phyloP scores from a whole-genome alignment of 2,888 invertebrate species.

The Aelia acuminata region DNA sequence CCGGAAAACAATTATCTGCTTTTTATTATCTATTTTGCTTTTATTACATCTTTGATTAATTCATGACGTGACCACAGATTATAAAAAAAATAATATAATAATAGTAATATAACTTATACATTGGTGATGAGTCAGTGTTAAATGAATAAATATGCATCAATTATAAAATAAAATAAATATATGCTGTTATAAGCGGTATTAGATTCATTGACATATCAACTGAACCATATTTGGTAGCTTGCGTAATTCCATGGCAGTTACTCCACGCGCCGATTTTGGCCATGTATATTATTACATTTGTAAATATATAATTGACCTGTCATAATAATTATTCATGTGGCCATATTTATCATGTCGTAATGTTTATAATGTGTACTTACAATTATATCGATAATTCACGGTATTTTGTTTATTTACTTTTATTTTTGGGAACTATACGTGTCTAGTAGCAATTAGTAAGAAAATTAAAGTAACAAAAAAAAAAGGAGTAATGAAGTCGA shows the following conservation, averaged over 20 bases:
- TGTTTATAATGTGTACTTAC: neutral
- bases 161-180: no score
- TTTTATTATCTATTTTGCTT: no score
- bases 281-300: neutral
- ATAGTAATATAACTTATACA: no score
- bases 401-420: neutral
- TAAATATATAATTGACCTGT: conserved; percentile 4
- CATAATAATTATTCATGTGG: neutral
- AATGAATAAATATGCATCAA: no score
- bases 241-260: neutral
- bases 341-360: neutral
- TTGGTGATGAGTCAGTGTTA: no score
- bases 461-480: no score
- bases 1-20: neutral
- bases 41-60: neutral
- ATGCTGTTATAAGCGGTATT: neutral
- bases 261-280: neutral
- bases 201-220: neutral
- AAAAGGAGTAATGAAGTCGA: neutral
- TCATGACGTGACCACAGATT: neutral
- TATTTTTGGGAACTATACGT: neutral
- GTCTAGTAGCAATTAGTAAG: no score
- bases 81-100: no score
- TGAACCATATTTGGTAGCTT: neutral
- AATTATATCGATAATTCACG: no score